These are phyloP conservation scores for Panthera leo DNA, from an alignment of 2,113 vertebrate species.

Conservation along the genomic window DNA sequence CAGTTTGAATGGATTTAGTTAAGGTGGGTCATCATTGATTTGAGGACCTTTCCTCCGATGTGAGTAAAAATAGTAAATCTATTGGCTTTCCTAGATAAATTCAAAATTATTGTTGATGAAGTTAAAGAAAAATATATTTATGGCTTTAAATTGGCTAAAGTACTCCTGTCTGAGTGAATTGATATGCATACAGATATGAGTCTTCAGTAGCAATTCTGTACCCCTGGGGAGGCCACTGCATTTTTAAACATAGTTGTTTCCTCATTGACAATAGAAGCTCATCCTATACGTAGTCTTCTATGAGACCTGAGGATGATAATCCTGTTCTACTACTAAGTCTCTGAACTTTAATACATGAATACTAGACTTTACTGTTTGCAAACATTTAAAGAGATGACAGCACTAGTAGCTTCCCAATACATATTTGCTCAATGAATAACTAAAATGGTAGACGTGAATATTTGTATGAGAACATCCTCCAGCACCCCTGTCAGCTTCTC, in stretches of 20 bases:
- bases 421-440: neutral
- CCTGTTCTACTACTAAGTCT: neutral
- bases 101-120: neutral
- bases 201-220: neutral
- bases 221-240: neutral
- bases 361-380: neutral
- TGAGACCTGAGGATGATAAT: neutral
- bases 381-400: neutral
- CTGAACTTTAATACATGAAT: neutral
- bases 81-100: neutral
- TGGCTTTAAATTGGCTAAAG: neutral
- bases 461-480: neutral
- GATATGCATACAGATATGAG: neutral
- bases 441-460: neutral
- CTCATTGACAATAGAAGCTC: neutral
- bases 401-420: constrained; percentile 1
- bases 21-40: neutral
- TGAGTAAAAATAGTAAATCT: neutral
- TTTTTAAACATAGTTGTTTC: neutral
- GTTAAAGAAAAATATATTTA: constrained; percentile 18
- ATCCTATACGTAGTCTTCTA: neutral
- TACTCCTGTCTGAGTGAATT: neutral
- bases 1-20: constrained; percentile 1
- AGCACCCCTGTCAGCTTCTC: neutral
- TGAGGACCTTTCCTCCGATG: neutral